phyloP scores from a whole-genome alignment of 2,113 vertebrate species.

The Eulemur rufifrons region DNA sequence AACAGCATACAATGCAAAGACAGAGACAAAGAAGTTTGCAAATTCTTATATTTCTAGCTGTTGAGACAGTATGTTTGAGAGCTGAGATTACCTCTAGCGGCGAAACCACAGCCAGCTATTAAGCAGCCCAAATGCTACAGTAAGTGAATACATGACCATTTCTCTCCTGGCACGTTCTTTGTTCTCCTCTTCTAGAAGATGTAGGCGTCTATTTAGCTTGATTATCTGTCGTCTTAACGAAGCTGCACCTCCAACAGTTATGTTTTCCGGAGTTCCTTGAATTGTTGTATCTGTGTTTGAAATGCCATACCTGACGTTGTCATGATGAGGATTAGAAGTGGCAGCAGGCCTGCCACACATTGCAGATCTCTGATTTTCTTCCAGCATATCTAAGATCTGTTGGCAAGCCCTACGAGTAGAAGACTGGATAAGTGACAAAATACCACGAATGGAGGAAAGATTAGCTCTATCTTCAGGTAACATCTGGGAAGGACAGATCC shows the following conservation, averaged over 20 bases:
- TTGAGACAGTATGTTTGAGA: background rate
- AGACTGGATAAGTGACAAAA: constrained; percentile 97
- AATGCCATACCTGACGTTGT: constrained; percentile 88
- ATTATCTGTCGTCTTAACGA: constrained; percentile 93
- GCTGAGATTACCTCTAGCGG: constrained; percentile 83
- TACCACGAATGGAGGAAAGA: constrained; percentile 91
- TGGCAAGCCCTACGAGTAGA: constrained; percentile 96
- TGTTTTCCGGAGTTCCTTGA: constrained; percentile 89
- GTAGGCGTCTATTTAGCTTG: constrained; percentile 95
- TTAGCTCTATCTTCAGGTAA: constrained; percentile 90
- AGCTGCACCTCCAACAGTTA: constrained; percentile 91
- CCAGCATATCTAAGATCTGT: constrained; percentile 96
- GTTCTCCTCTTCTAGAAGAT: constrained; percentile 96
- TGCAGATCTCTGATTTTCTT: constrained; percentile 93
- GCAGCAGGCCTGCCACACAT: constrained; percentile 89
- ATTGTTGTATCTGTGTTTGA: constrained; percentile 85
- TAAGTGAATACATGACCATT: constrained; percentile 96
- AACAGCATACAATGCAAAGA: constrained; percentile 79
- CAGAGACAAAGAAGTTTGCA: constrained; percentile 76
- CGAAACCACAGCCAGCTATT: constrained; percentile 97
- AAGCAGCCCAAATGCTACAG: constrained; percentile 96
- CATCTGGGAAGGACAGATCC: constrained; percentile 88
- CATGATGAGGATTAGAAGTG: constrained; percentile 90
- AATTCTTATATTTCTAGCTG: constrained; percentile 74
- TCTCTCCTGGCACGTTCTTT: constrained; percentile 94